phyloP scores from a whole-genome alignment of 1,140 invertebrate species.

The Bilobella aurantiaca region DNA sequence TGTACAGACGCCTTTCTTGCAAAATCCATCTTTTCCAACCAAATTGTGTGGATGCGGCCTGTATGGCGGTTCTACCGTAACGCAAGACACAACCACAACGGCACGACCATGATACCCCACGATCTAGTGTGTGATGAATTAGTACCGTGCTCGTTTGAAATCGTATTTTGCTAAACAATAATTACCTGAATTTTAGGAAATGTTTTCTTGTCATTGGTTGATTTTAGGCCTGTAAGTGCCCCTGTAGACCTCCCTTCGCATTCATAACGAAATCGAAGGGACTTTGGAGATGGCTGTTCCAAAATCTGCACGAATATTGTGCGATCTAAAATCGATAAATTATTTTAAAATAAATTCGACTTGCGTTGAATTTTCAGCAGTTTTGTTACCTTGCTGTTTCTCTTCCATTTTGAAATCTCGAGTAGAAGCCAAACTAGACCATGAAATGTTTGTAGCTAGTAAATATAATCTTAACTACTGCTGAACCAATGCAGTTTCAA shows the following conservation, averaged over 20 bases:
- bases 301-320: conserved; percentile 55
- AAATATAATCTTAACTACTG: no score
- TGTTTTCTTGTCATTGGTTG: conserved; percentile 80
- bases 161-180: not conserved
- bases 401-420: no score
- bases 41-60: conserved; percentile 88
- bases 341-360: no score
- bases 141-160: not conserved
- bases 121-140: no score
- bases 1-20: conserved; percentile 83
- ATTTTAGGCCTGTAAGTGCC: conserved; percentile 79
- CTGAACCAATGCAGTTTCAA: no score
- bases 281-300: conserved; percentile 84
- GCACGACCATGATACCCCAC: conserved; percentile 67
- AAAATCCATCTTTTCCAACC: conserved; percentile 76
- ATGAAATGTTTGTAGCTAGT: no score
- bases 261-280: conserved; percentile 81
- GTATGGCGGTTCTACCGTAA: conserved; percentile 83
- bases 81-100: conserved; percentile 84
- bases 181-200: conserved; percentile 73
- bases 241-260: conserved; percentile 92
- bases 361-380: no score
- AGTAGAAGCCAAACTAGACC: no score
- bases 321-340: not conserved
- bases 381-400: no score